Percentiles rank a stretch among this genome's conserved stretches.
These are phyloP conservation scores for Eilema caniola DNA, from an alignment of 2,888 invertebrate species.

Conservation along the genomic window DNA sequence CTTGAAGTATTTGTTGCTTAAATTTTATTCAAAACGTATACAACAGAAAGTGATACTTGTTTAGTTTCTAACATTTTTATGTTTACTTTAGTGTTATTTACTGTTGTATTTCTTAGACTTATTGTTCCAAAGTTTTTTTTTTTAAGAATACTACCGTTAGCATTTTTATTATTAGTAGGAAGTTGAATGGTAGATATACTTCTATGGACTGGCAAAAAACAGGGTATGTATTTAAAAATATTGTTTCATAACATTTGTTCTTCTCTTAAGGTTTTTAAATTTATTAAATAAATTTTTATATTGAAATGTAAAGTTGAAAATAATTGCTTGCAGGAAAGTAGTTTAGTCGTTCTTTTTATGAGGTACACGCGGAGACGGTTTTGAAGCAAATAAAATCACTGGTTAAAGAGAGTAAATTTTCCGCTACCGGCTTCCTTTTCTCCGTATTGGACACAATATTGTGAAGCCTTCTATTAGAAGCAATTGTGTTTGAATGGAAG, in stretches of 20 bases:
- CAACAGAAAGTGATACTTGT: not conserved
- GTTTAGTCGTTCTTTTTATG: slow-evolving; percentile 42
- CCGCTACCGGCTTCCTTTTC: slow-evolving; percentile 42
- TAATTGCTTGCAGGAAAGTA: slow-evolving; percentile 46
- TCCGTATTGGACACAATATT: slow-evolving; percentile 40
- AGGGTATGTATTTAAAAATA: not conserved
- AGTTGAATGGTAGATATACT: too few species aligned
- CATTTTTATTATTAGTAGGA: too few species aligned
- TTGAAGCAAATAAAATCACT: slow-evolving; percentile 50
- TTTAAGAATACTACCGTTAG: too few species aligned
- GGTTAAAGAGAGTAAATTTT: slow-evolving; percentile 50
- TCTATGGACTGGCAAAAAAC: too few species aligned
- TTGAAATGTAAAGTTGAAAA: slow-evolving; percentile 52
- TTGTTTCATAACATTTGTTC: not conserved
- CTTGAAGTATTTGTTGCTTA: not conserved
- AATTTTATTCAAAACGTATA: not conserved
- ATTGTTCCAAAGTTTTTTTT: too few species aligned
- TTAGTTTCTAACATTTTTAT: not conserved
- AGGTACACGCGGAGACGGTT: slow-evolving; percentile 35
- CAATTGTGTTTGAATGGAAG: slow-evolving; percentile 35
- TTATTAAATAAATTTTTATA: slow-evolving; percentile 37
- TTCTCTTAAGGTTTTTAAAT: not conserved
- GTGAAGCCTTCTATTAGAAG: slow-evolving; percentile 35
- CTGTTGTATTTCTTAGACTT: too few species aligned
- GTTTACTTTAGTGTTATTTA: too few species aligned